Evolutionary conservation across 2,797 vertebrate genomes (phyloP).

Genomic region (Danio albolineatus): DNA sequence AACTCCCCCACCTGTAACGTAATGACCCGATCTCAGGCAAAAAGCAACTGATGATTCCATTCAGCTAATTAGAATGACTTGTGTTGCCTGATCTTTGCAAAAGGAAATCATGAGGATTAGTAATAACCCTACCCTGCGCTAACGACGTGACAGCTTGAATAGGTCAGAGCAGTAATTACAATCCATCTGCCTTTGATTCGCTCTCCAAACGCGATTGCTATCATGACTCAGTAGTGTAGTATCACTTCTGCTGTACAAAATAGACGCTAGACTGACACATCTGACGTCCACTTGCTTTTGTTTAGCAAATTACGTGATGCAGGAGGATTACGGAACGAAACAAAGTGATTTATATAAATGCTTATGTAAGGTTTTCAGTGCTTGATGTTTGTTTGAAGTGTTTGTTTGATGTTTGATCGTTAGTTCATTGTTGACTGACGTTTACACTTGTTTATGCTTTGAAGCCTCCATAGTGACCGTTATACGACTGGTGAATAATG

Average conservation of each 20-base stretch:
- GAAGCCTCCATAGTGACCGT: conserved; percentile 97
- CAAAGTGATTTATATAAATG: conserved; percentile 36
- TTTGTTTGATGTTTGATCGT: conserved; percentile 10
- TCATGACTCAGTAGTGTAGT: conserved; percentile 37
- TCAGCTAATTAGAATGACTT: conserved; percentile 37
- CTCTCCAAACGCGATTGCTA: conserved; percentile 9
- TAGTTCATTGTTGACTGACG: conserved; percentile 3
- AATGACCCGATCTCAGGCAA: conserved; percentile 14
- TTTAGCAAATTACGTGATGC: conserved; percentile 8
- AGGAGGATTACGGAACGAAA: neutral
- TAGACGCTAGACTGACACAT: conserved; percentile 4
- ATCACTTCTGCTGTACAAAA: conserved; percentile 13
- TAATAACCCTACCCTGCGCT: conserved; percentile 34
- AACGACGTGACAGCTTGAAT: neutral
- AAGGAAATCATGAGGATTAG: conserved; percentile 42
- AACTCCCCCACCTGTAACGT: neutral
- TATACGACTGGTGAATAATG: conserved; percentile 94
- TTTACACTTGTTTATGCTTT: conserved; percentile 36
- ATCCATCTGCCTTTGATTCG: conserved; percentile 13
- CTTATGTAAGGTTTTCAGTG: conserved; percentile 29
- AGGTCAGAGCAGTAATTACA: conserved; percentile 21
- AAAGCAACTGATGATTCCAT: conserved; percentile 37
- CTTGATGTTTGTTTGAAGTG: conserved; percentile 30
- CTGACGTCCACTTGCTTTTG: conserved; percentile 24
- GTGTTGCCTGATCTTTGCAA: conserved; percentile 24